Evolutionary conservation across 2,113 vertebrate genomes (phyloP).

Genomic region (Spilogale gracilis): DNA sequence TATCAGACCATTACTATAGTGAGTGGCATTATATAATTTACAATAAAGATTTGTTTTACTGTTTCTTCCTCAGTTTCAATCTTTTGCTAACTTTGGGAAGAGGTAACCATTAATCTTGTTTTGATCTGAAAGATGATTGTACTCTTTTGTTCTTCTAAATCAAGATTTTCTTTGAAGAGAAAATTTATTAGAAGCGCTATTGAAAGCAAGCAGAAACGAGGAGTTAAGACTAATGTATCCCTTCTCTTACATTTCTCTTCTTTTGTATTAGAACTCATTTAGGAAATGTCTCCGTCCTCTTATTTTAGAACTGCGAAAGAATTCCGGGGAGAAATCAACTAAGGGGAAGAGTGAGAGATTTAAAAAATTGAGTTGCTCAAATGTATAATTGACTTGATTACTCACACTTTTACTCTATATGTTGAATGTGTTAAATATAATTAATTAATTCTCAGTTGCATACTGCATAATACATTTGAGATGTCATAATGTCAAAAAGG

Average conservation of each 20-base stretch:
- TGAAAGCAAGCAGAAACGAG: constrained; percentile 49
- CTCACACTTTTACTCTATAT: constrained; percentile 1
- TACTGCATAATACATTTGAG: constrained; percentile 8
- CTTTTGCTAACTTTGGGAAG: constrained; percentile 61
- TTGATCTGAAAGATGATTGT: constrained; percentile 10
- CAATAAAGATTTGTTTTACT: constrained; percentile 35
- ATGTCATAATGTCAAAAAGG: not conserved
- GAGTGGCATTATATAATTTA: constrained; percentile 69
- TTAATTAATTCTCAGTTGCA: not conserved
- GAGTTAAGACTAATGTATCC: constrained; percentile 36
- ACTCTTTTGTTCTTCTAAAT: constrained; percentile 66
- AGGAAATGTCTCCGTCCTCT: constrained; percentile 47
- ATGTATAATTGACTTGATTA: constrained; percentile 55
- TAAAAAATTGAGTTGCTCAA: constrained; percentile 25
- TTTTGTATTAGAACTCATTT: constrained; percentile 49
- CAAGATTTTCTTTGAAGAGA: constrained; percentile 66
- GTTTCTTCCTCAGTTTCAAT: constrained; percentile 48
- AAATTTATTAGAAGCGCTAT: constrained; percentile 43
- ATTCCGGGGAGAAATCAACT: constrained; percentile 28
- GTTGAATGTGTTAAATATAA: constrained; percentile 60
- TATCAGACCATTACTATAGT: constrained; percentile 26
- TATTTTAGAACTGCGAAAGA: constrained; percentile 64
- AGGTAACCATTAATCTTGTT: not conserved
- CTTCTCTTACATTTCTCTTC: constrained; percentile 15
- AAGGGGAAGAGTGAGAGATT: constrained; percentile 24